Evolutionary conservation across 1,140 invertebrate genomes (phyloP), one percentile per base, ranked within the genome.

Genomic region (Frieseomelitta varia): DNA sequence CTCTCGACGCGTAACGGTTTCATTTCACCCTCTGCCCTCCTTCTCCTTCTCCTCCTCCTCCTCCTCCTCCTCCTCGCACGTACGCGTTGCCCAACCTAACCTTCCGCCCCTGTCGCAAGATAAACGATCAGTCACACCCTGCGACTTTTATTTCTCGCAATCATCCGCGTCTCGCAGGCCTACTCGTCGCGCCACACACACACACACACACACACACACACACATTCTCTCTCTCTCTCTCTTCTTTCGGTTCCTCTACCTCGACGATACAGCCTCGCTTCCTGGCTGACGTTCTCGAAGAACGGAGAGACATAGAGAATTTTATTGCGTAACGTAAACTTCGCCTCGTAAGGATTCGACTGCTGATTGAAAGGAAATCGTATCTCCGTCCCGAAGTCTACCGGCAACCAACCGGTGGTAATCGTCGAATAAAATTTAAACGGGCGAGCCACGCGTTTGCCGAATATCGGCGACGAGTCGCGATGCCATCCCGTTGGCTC

Each of bases 41-140:
- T 75, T 71, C 81, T 71, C 58, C 30, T 63, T 39, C 10, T 39
- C 71, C 77, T 78, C 84, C 34, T 79, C 75, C 81, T 71, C 55
- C 30, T 63, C 51, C 51, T 84, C 67, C 51, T 87, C 76, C n/a
- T n/a, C n/a, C n/a, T 81, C 74, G 68, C 86, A 69, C 72, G 83
- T 85, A 80, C 86, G 79, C 79, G n/a, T 81, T 61, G 71, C 63
- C 79, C 72, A 63, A 34, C 71, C 78, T 72, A 77, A 67, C 65
- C 65, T 86, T 58, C 78, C 63, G 30, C 88, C 79, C 86, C 78
- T 81, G 79, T 86, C 83, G 86, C 73, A 87, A 91, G 89, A 91
- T 92, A 92, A 91, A 92, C 92, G 91, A 93, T 93, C 92, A 93
- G 92, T 92, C 92, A 93, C 92, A 93, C 91, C 91, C 92, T 92